phyloP scores from a whole-genome alignment of 2,113 vertebrate species.

The Bambusicola thoracicus region DNA sequence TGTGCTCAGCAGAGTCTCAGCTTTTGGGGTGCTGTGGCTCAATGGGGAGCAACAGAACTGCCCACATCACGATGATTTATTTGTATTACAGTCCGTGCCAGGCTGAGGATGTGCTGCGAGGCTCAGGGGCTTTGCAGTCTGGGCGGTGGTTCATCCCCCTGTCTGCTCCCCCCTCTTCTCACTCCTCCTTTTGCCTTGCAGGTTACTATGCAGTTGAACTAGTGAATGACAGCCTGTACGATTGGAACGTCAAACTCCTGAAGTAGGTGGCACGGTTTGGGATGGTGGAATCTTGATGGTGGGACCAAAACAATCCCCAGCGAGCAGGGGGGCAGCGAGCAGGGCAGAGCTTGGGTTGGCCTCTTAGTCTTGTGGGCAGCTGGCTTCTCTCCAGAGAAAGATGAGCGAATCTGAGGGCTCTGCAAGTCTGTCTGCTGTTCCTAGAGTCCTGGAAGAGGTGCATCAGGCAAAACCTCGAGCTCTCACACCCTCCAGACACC shows the following conservation, averaged over 20 bases:
- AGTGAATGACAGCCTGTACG: conserved; percentile 95
- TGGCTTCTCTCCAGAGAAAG: background rate
- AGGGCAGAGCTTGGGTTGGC: conserved; percentile 72
- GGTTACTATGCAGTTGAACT: conserved; percentile 98
- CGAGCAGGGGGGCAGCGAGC: background rate
- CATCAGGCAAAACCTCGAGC: background rate
- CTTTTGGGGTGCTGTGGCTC: rapidly evolving
- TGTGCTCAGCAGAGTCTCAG: background rate
- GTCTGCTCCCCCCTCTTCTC: rapidly evolving
- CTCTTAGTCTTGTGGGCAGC: background rate
- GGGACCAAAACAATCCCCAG: background rate
- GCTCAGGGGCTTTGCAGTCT: background rate
- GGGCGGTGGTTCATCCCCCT: background rate
- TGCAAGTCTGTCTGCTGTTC: conserved; percentile 31
- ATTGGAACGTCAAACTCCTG: conserved; percentile 97
- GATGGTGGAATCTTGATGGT: background rate
- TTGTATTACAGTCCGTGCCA: rapidly evolving
- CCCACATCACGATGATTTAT: background rate
- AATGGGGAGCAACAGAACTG: background rate
- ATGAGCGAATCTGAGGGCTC: background rate
- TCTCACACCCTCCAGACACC: background rate
- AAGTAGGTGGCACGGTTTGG: conserved; percentile 83
- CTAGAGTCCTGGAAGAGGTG: background rate
- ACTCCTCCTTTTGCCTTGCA: background rate
- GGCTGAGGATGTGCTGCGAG: background rate